Conservation (phyloP, 2,113 vertebrate genomes). For the Chascanopsetta lugubris region DNA sequence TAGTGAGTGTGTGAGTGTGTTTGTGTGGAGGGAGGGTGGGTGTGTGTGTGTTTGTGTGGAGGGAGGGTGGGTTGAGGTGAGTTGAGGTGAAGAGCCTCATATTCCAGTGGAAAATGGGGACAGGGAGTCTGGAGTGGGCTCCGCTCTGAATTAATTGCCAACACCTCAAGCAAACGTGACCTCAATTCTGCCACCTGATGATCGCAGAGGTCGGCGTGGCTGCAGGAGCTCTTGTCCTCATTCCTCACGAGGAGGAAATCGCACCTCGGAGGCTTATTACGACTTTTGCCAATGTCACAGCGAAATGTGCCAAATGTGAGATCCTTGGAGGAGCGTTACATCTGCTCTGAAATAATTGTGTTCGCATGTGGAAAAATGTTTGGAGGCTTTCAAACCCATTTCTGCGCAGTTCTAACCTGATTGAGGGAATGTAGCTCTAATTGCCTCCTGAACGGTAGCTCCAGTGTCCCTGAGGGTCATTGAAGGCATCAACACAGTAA, state of each 20-base stretch:
- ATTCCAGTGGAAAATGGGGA: slow-evolving; percentile 41
- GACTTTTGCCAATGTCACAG: slow-evolving; percentile 74
- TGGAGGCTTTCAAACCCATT: slow-evolving; percentile 5
- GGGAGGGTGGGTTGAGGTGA: slow-evolving; percentile 5
- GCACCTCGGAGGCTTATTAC: slow-evolving; percentile 53
- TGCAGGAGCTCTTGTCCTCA: slow-evolving; percentile 59
- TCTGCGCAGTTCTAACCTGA: neutral
- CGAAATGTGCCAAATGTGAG: slow-evolving; percentile 48
- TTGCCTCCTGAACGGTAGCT: slow-evolving; percentile 3
- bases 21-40: slow-evolving; percentile 10
- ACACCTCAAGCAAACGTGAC: slow-evolving; percentile 68
- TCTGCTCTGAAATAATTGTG: slow-evolving; percentile 41
- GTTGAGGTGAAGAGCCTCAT: slow-evolving; percentile 14
- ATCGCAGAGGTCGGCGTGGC: slow-evolving; percentile 66
- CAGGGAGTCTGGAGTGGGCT: slow-evolving; percentile 41
- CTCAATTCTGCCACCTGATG: slow-evolving; percentile 57
- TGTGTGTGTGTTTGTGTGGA: slow-evolving; percentile 12
- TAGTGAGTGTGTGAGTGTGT: neutral
- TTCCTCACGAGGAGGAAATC: slow-evolving; percentile 45
- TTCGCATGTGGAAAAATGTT: slow-evolving; percentile 15
- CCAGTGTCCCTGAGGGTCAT: neutral
- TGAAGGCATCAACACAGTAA: neutral
- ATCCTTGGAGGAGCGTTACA: slow-evolving; percentile 29
- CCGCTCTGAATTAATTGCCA: slow-evolving; percentile 66
- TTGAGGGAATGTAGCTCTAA: neutral